Evolutionary conservation across 2,888 invertebrate species (phyloP).

Genomic region (Cetonia aurata): DNA sequence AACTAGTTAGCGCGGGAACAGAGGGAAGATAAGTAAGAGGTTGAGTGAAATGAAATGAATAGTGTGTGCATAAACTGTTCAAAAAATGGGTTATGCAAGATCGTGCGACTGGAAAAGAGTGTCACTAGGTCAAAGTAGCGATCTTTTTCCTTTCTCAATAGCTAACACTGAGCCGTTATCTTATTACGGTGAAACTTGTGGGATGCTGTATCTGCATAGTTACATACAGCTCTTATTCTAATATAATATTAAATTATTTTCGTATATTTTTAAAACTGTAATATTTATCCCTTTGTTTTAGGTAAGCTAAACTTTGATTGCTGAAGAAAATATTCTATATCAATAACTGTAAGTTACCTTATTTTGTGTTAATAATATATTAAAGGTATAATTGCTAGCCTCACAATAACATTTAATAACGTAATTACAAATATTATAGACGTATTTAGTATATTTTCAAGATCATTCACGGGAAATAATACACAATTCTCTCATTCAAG

Average conservation of each 20-base stretch:
- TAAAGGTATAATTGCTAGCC: no score
- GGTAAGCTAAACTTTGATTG: background rate
- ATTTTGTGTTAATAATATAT: no score
- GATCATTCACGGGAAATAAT: no score
- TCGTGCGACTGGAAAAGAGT: constrained; percentile 15
- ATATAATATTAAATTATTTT: no score
- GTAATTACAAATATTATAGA: no score
- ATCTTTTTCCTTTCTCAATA: constrained; percentile 37
- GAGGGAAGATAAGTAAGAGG: background rate
- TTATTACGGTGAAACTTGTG: constrained; percentile 22
- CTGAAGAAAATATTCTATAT: background rate
- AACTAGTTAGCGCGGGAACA: constrained; percentile 3
- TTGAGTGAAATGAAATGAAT: constrained; percentile 27
- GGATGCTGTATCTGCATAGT: background rate
- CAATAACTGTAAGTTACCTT: constrained; percentile 1
- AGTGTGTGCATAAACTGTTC: constrained; percentile 7
- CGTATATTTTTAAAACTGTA: no score
- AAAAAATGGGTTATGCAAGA: constrained; percentile 32
- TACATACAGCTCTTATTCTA: no score
- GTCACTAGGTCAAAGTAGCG: constrained; percentile 29
- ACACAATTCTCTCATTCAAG: no score
- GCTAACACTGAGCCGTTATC: constrained; percentile 2
- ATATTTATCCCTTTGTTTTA: constrained; percentile 3
- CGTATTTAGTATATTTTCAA: no score
- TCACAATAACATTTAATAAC: no score